Percentiles rank a stretch among this genome's conserved stretches.
These are phyloP conservation scores for Epizoanthus stellaris DNA, from an alignment of 92 coral and sea anemone genomes.

Conservation along the genomic window DNA sequence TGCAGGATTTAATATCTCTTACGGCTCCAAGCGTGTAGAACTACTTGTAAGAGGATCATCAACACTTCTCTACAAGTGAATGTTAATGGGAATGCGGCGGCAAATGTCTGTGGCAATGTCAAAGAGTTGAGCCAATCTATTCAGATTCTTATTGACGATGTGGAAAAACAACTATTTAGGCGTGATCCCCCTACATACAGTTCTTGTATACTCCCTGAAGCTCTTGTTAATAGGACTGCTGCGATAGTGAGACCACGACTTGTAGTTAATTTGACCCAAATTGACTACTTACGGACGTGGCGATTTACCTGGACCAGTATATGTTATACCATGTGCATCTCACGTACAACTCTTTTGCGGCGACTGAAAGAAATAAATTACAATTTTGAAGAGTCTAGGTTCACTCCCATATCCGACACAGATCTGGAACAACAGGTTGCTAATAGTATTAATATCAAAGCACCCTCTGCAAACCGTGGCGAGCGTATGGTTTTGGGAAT, in stretches of 20 bases:
- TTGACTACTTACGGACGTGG: constrained; percentile 56
- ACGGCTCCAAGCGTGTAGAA: constrained; percentile 26
- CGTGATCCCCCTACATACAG: constrained; percentile 20
- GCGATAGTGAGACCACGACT: constrained; percentile 43
- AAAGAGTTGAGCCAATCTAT: constrained; percentile 36
- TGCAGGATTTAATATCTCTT: constrained; percentile 47
- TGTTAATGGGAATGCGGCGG: constrained; percentile 24
- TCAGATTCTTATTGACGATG: constrained; percentile 36
- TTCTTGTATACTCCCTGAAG: constrained; percentile 31
- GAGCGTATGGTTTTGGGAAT: constrained; percentile 60
- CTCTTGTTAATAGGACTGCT: constrained; percentile 28
- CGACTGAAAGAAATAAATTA: constrained; percentile 32
- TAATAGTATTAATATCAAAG: constrained; percentile 42
- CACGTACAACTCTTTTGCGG: constrained; percentile 59
- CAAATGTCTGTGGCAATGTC: constrained; percentile 18
- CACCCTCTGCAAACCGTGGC: constrained; percentile 28
- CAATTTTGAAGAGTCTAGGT: constrained; percentile 18
- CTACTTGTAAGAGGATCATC: constrained; percentile 49
- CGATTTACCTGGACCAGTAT: constrained; percentile 60
- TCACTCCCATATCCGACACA: constrained; percentile 39
- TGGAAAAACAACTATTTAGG: constrained; percentile 6
- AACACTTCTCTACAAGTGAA: not conserved
- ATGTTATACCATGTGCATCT: constrained; percentile 29
- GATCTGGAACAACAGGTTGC: constrained; percentile 15
- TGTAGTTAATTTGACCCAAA: constrained; percentile 28